A percentile compares a stretch with the other conserved stretches of the same genome.
Evolutionary conservation across 2,113 vertebrate species (phyloP).

Genomic region (Baryphthengus martii): DNA sequence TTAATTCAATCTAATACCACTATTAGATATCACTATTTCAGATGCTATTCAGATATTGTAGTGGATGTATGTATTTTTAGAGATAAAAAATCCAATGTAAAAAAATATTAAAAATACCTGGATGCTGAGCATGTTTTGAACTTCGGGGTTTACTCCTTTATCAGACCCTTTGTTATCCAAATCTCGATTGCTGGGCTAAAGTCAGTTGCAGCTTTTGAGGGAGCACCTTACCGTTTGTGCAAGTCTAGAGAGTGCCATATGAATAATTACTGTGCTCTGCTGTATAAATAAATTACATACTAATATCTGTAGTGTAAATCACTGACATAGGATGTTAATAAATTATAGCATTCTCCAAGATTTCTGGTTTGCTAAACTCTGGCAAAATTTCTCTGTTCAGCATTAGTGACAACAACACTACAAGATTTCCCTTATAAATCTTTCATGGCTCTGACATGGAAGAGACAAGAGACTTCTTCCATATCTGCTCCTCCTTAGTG

Average conservation of each 20-base stretch:
- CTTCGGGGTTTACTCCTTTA: neutral
- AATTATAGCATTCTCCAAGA: neutral
- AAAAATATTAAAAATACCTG: neutral
- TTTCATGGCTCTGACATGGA: neutral
- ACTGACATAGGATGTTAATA: neutral
- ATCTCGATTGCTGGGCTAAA: neutral
- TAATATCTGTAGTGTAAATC: neutral
- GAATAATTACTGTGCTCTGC: neutral
- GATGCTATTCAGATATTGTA: neutral
- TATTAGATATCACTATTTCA: neutral
- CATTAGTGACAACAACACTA: neutral
- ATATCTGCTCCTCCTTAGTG: neutral
- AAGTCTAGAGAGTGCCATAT: neutral
- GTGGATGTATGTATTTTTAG: neutral
- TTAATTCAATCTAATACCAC: neutral
- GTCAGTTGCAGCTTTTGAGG: neutral
- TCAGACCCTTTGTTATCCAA: neutral
- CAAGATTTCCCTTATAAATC: neutral
- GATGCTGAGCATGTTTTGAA: neutral
- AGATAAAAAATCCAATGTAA: neutral
- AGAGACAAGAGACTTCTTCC: neutral
- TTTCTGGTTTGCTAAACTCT: neutral
- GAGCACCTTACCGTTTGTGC: neutral
- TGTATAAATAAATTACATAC: slow-evolving; percentile 10
- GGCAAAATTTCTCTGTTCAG: neutral